Evolutionary conservation across 2,113 vertebrate species (phyloP).

Genomic region (Pteruthius melanotis): DNA sequence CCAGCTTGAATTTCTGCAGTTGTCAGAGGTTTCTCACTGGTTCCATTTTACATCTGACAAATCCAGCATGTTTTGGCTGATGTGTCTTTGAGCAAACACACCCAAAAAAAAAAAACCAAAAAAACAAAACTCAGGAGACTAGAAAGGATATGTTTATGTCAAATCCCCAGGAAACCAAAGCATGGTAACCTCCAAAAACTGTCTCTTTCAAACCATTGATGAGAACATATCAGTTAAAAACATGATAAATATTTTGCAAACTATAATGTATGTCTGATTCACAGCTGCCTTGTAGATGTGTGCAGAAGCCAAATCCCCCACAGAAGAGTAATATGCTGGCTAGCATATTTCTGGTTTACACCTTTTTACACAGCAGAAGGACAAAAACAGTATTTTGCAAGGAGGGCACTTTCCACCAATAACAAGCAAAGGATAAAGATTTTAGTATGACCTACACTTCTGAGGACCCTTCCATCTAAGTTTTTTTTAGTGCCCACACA

Average conservation of each 20-base stretch:
- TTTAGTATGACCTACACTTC: background rate
- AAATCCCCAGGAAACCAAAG: background rate
- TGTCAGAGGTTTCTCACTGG: background rate
- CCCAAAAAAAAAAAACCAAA: background rate
- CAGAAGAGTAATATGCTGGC: background rate
- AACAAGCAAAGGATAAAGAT: background rate
- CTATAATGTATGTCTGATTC: background rate
- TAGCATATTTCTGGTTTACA: background rate
- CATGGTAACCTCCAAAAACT: background rate
- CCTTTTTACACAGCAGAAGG: background rate
- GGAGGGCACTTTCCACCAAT: background rate
- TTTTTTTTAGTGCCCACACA: background rate
- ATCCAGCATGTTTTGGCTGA: background rate
- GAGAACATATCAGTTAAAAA: background rate
- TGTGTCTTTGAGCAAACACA: background rate
- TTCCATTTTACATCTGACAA: background rate
- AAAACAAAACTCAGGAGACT: background rate
- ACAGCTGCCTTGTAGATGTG: background rate
- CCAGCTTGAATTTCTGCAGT: background rate
- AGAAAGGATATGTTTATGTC: background rate
- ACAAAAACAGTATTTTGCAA: background rate
- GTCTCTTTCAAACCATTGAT: background rate
- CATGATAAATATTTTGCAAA: background rate
- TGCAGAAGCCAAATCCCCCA: background rate
- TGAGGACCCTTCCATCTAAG: background rate